A percentile compares a stretch with the other conserved stretches of the same genome.
These are phyloP conservation scores for Chelonus insularis DNA, from an alignment of 1,140 invertebrate genomes.

Conservation along the genomic window DNA sequence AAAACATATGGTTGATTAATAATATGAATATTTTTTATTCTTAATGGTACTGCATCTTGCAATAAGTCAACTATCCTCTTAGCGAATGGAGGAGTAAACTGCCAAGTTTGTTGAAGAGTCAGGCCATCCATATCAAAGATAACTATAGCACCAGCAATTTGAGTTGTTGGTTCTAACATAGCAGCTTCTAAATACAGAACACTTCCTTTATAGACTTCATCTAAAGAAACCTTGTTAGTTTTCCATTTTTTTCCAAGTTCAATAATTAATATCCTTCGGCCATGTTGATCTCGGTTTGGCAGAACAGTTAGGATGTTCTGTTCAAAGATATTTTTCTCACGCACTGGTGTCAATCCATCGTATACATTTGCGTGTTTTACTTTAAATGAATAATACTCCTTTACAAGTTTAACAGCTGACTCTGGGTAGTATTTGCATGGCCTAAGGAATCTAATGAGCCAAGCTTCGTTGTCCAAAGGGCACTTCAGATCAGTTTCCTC, in stretches of 20 bases:
- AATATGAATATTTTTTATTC: conserved; percentile 84
- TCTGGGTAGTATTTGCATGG: conserved; percentile 82
- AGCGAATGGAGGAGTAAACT: conserved; percentile 80
- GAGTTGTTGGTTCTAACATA: conserved; percentile 76
- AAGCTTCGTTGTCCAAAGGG: conserved; percentile 72
- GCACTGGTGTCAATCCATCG: conserved; percentile 69
- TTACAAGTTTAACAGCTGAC: conserved; percentile 72
- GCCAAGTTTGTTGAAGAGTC: conserved; percentile 77
- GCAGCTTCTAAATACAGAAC: conserved; percentile 79
- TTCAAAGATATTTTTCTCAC: conserved; percentile 75
- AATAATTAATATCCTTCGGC: conserved; percentile 73
- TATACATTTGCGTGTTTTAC: conserved; percentile 75
- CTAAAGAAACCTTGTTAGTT: conserved; percentile 74
- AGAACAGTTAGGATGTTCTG: conserved; percentile 77
- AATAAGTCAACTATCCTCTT: conserved; percentile 81
- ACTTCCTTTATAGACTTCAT: conserved; percentile 82
- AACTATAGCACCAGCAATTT: conserved; percentile 75
- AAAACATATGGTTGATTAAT: conserved; percentile 88
- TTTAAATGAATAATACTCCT: conserved; percentile 80
- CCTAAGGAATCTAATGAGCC: conserved; percentile 74
- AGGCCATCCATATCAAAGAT: conserved; percentile 85
- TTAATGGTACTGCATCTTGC: conserved; percentile 78
- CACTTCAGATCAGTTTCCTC: conserved; percentile 71
- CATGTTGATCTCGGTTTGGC: conserved; percentile 74
- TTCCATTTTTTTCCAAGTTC: conserved; percentile 86